Evolutionary conservation across 2,888 invertebrate species (phyloP).

Genomic region (Himalopsyche anomala): DNA sequence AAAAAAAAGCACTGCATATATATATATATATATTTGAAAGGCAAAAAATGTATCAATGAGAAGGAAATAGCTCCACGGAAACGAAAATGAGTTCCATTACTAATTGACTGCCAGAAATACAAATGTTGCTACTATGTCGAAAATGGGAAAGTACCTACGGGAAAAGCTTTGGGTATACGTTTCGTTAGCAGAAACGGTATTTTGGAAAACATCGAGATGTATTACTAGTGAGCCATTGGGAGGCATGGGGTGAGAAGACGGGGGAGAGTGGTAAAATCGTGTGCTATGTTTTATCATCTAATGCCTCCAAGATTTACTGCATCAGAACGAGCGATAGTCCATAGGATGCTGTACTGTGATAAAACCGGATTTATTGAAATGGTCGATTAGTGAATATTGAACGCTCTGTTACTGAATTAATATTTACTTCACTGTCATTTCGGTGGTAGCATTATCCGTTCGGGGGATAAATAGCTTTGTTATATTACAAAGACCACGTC

Average conservation of each 20-base stretch:
- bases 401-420: conserved; percentile 29
- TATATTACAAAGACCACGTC: conserved; percentile 3
- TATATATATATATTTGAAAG: too few relatives aligned
- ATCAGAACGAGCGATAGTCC: neutral
- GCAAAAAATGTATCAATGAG: neutral
- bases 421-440: conserved; percentile 26
- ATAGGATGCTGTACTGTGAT: neutral
- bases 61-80: neutral
- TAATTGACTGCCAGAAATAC: conserved; percentile 21
- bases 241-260: neutral
- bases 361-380: conserved; percentile 42
- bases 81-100: neutral
- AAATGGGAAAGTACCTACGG: neutral
- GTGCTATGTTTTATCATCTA: conserved; percentile 12
- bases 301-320: conserved; percentile 38
- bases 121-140: neutral
- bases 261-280: neutral
- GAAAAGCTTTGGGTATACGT: neutral
- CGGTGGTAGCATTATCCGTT: neutral
- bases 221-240: neutral
- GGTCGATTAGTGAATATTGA: conserved; percentile 14
- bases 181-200: conserved; percentile 17
- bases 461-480: neutral
- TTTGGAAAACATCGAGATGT: conserved; percentile 20
- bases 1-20: too few relatives aligned